Base-by-base conservation (phyloP, 2,888 invertebrate genomes). In the Eustalomyia histrio region DNA sequence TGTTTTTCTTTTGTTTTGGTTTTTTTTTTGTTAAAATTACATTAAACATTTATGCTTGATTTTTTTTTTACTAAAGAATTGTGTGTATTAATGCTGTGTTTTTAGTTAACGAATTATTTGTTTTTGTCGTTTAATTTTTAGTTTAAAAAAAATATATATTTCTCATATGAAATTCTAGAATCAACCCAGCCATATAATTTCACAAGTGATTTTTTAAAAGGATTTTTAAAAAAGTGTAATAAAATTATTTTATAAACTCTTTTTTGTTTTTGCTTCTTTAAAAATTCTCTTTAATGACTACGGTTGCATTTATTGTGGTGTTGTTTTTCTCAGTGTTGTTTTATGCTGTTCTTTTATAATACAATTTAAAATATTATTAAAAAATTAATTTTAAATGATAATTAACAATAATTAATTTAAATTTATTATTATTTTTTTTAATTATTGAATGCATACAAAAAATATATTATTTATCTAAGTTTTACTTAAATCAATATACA, bases 251-350 rank as follows among this genome's bases (percentile, higher is more conserved):
- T 52, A n/a, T 47, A n/a, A 35, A 39, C 24, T 39, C 14, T 39
- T 18, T 29, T 8, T 63, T 47, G 9, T 16, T 52, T 17, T 18
- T 12, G 16, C 18, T 24, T 43, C n/a, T 7, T 24, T 63, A n/a
- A 24, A 47, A 18, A 24, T 17, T 47, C n/a, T 47, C n/a, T 33
- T 39, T 50, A n/a, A 61, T 65, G 79, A 58, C 69, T 60, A 50
- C 35, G 43, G 69, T 60, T 78, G 52, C n/a, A 75, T 86, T 85
- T 84, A 83, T 86, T 78, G 86, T 88, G 89, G 87, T 88, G 89
- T 88, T 88, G 86, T 87, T 88, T 87, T 87, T 88, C 86, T 86
- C 89, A 88, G 87, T 87, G 89, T 88, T 83, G 85, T 29, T 55
- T n/a, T 64, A 43, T 74, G 64, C 57, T 21, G 43, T 53, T 55